phyloP scores from a whole-genome alignment of 2,113 vertebrate species.

The Cyphomyrus plagiostoma region DNA sequence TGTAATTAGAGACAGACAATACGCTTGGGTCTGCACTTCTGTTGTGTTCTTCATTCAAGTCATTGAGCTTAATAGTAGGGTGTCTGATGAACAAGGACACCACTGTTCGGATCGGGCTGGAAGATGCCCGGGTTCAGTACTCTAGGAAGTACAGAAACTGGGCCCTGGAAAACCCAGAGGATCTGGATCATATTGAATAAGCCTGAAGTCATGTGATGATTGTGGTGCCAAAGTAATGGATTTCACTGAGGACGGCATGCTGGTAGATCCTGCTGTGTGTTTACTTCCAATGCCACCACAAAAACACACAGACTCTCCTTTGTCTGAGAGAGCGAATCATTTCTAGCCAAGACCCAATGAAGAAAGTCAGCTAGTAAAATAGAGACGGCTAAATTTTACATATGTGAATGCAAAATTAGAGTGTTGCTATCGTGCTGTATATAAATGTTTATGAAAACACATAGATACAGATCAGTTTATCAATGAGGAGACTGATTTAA shows the following conservation, averaged over 20 bases:
- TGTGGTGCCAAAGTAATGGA: not conserved
- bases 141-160: not conserved
- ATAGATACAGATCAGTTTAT: not conserved
- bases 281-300: not conserved
- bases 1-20: not conserved
- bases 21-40: not conserved
- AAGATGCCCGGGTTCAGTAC: not conserved
- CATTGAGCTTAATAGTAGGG: not conserved
- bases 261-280: slow-evolving; percentile 9
- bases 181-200: slow-evolving; percentile 6
- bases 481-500: not conserved
- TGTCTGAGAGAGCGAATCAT: not conserved
- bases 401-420: not conserved
- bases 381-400: not conserved
- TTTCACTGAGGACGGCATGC: not conserved
- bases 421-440: not conserved
- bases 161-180: not conserved
- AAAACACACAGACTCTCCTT: not conserved
- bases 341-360: not conserved
- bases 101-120: not conserved
- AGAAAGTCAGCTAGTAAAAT: not conserved
- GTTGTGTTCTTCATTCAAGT: not conserved
- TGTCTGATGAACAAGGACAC: slow-evolving; percentile 1
- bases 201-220: not conserved
- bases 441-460: not conserved